Conservation (phyloP, 2,113 vertebrate species). For the Thryonomys swinderianus region DNA sequence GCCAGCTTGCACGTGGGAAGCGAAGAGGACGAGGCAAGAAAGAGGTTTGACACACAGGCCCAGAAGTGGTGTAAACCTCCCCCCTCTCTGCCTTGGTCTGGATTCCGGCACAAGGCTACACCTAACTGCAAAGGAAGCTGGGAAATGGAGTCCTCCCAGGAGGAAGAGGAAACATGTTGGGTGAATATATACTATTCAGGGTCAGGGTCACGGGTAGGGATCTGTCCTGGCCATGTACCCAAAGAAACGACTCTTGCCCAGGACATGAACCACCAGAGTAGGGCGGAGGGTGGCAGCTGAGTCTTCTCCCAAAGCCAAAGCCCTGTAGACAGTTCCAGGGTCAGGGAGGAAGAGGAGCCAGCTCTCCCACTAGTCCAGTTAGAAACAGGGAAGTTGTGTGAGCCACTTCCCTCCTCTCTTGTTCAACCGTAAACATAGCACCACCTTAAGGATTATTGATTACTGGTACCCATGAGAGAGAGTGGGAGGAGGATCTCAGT, state of each 20-base stretch:
- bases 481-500: neutral
- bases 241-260: rapidly evolving
- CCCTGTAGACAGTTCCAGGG: neutral
- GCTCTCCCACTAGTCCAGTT: neutral
- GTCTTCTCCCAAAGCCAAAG: neutral
- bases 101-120: neutral
- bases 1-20: neutral
- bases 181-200: neutral
- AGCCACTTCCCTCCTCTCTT: neutral
- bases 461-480: neutral
- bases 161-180: neutral
- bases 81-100: neutral
- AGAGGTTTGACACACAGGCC: neutral
- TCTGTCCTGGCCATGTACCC: neutral
- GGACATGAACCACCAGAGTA: neutral
- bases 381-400: neutral
- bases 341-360: neutral
- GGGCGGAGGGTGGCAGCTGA: neutral
- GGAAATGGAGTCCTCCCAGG: neutral
- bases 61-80: neutral
- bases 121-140: neutral
- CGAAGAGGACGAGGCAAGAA: neutral
- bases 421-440: neutral
- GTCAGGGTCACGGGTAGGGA: neutral
- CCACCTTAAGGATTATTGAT: neutral